A percentile compares a stretch with the other conserved stretches of the same genome.
Conservation (phyloP, 2,888 invertebrate genomes). For the Phortica magna region DNA sequence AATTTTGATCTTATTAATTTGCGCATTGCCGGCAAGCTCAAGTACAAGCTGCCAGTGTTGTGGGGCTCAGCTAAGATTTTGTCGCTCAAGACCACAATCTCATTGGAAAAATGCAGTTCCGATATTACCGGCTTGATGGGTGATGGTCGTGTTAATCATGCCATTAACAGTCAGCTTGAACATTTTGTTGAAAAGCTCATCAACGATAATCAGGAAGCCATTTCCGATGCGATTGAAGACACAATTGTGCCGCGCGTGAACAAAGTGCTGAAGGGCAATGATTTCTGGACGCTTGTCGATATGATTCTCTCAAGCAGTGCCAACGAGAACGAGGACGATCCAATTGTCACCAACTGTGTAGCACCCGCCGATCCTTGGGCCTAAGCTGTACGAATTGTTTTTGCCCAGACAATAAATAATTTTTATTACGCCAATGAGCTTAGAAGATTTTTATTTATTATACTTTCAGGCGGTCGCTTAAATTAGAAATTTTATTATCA, state of each 20-base stretch:
- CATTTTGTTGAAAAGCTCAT: conserved; percentile 58
- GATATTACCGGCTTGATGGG: conserved; percentile 69
- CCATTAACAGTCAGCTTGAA: conserved; percentile 67
- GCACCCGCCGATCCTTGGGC: conserved; percentile 73
- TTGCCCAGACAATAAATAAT: background rate
- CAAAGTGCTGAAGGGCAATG: conserved; percentile 67
- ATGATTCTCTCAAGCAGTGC: conserved; percentile 60
- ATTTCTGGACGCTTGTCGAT: conserved; percentile 69
- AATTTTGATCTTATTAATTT: conserved; percentile 67
- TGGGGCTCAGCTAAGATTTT: conserved; percentile 73
- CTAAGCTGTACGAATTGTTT: conserved; percentile 41
- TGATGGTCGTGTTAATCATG: conserved; percentile 57
- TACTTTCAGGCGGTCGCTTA: conserved; percentile 15
- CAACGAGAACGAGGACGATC: conserved; percentile 66
- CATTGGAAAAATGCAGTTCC: conserved; percentile 62
- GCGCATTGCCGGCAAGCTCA: conserved; percentile 64
- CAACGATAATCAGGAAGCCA: conserved; percentile 62
- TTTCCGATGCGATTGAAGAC: conserved; percentile 69
- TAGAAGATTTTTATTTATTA: too few species aligned
- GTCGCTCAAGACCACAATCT: conserved; percentile 63
- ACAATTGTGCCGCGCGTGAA: conserved; percentile 65
- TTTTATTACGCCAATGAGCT: background rate
- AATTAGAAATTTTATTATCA: background rate
- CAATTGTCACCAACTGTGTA: conserved; percentile 64
- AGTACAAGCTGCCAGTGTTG: conserved; percentile 70